Percentiles rank a stretch among this genome's conserved stretches.
Conservation (phyloP, 2,888 invertebrate genomes). For the Drosophila seclusa region DNA sequence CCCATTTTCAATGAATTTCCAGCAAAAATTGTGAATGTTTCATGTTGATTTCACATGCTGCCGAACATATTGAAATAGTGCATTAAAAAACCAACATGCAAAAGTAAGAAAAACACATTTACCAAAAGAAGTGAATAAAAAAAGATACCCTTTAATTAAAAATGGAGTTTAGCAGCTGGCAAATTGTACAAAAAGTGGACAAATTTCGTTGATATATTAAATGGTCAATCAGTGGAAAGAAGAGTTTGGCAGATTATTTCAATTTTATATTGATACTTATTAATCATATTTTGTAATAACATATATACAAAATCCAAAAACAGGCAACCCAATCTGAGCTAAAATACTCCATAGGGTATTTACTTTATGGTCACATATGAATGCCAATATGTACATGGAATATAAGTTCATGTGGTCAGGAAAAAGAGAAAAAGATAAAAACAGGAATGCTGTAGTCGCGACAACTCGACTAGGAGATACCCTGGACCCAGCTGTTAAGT, state of each 20-base stretch:
- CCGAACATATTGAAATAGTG: constrained; percentile 52
- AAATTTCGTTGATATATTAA: background rate
- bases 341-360: background rate
- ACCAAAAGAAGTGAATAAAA: background rate
- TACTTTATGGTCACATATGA: constrained; percentile 24
- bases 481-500: background rate
- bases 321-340: background rate
- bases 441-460: constrained; percentile 6
- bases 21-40: constrained; percentile 44
- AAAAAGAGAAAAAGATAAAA: background rate
- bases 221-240: background rate
- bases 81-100: constrained; percentile 42
- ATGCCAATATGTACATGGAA: constrained; percentile 20
- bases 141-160: background rate
- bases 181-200: background rate
- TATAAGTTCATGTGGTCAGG: constrained; percentile 29
- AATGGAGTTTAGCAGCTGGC: background rate
- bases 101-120: constrained; percentile 8
- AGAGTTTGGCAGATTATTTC: background rate
- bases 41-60: constrained; percentile 37
- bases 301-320: background rate
- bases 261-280: background rate
- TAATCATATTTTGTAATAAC: background rate
- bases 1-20: constrained; percentile 31
- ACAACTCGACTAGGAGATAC: constrained; percentile 9